These are phyloP conservation scores for Ferrisia virgata DNA, from an alignment of 2,888 invertebrate species.

Conservation along the genomic window DNA sequence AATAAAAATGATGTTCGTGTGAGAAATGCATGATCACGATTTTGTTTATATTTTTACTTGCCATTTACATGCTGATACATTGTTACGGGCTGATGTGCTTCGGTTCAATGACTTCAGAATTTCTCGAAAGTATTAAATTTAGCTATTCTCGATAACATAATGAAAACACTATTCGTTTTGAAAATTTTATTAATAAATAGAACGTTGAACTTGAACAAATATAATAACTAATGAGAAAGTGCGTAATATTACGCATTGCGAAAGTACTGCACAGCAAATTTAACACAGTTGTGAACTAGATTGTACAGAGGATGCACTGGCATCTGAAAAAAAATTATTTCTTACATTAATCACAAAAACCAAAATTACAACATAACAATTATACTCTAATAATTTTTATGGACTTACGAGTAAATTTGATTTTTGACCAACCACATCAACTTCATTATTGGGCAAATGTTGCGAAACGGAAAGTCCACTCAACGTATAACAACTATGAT, in stretches of 20 bases:
- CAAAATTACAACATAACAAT: neutral
- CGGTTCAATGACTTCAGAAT: no score
- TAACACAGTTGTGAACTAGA: conserved; percentile 66
- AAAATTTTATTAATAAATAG: neutral
- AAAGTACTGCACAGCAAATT: conserved; percentile 53
- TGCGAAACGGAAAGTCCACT: conserved; percentile 94
- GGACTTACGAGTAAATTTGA: conserved; percentile 44
- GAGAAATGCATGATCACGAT: no score
- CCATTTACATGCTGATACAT: no score
- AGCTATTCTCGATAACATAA: neutral
- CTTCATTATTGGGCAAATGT: conserved; percentile 54
- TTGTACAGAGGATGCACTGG: conserved; percentile 80
- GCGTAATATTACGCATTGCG: neutral
- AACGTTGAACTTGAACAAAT: neutral
- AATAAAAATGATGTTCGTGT: no score
- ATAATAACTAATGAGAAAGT: neutral
- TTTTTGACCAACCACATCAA: conserved; percentile 43
- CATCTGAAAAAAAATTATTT: conserved; percentile 54
- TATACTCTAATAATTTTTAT: no score
- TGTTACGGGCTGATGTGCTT: no score
- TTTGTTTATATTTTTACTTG: no score
- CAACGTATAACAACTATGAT: conserved; percentile 95
- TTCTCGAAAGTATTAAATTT: neutral
- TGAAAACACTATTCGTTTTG: neutral
- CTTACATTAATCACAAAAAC: neutral